Conservation (phyloP, 2,888 invertebrate species). For the Calameuta idolon region DNA sequence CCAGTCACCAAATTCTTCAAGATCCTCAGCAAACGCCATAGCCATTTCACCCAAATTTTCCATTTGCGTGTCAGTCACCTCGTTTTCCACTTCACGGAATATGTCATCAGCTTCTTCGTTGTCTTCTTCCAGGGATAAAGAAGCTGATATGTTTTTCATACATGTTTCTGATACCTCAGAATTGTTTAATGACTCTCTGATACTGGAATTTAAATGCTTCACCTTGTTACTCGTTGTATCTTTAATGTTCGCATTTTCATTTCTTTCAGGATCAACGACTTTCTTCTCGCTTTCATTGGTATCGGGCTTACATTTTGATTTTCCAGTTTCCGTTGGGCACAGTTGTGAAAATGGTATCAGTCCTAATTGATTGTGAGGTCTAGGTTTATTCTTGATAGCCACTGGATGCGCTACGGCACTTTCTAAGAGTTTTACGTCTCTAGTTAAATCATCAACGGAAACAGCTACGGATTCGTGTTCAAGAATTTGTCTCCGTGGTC, state of each 20-base stretch:
- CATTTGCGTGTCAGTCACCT: slow-evolving; percentile 8
- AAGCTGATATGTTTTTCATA: slow-evolving; percentile 1
- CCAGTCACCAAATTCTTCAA: slow-evolving; percentile 20
- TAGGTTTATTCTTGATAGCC: background rate
- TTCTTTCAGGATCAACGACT: background rate
- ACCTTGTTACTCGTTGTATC: background rate
- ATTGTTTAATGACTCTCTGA: background rate
- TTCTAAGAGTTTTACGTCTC: slow-evolving; percentile 29
- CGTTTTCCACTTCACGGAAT: slow-evolving; percentile 3
- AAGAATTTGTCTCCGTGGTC: slow-evolving; percentile 18
- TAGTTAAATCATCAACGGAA: slow-evolving; percentile 30
- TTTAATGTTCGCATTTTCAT: background rate
- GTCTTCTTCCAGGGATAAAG: slow-evolving; percentile 5
- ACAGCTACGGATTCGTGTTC: slow-evolving; percentile 23
- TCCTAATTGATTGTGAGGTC: slow-evolving; percentile 9
- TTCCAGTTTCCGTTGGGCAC: background rate
- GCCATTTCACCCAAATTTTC: slow-evolving; percentile 1
- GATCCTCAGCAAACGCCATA: slow-evolving; percentile 7
- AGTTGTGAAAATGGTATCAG: slow-evolving; percentile 25
- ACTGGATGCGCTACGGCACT: slow-evolving; percentile 15
- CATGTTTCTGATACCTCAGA: background rate
- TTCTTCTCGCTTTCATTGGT: background rate
- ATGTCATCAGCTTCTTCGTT: slow-evolving; percentile 8
- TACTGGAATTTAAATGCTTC: background rate
- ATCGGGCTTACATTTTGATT: background rate